Conservation (phyloP, 2,113 vertebrate species). For the Leucosticte australis region DNA sequence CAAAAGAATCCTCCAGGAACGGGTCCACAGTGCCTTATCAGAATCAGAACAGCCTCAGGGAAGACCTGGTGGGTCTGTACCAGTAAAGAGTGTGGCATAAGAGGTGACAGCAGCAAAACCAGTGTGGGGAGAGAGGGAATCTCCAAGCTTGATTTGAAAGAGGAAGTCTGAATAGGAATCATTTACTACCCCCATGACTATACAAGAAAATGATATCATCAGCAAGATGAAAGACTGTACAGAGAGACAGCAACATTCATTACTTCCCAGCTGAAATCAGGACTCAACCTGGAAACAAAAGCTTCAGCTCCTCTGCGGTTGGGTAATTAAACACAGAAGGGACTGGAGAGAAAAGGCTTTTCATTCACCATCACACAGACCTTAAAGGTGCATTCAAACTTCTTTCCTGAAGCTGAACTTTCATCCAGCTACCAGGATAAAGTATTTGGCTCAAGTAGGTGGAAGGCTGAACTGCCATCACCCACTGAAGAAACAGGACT, state of each 20-base stretch:
- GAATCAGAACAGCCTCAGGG: background rate
- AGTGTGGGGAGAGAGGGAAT: background rate
- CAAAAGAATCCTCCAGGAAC: background rate
- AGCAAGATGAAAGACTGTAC: constrained; percentile 4
- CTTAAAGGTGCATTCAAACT: background rate
- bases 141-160: background rate
- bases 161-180: background rate
- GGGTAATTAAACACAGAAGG: constrained; percentile 26
- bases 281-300: constrained; percentile 34
- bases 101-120: background rate
- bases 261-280: background rate
- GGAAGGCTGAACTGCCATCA: background rate
- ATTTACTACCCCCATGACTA: background rate
- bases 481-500: background rate
- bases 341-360: background rate
- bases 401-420: background rate
- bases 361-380: background rate
- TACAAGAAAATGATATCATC: background rate
- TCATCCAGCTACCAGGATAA: background rate
- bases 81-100: background rate
- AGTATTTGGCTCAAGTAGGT: background rate
- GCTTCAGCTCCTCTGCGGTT: background rate
- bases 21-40: background rate
- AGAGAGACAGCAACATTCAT: background rate
- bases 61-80: background rate